Conservation (phyloP, 2,888 invertebrate species). For the Epinotia demarniana region DNA sequence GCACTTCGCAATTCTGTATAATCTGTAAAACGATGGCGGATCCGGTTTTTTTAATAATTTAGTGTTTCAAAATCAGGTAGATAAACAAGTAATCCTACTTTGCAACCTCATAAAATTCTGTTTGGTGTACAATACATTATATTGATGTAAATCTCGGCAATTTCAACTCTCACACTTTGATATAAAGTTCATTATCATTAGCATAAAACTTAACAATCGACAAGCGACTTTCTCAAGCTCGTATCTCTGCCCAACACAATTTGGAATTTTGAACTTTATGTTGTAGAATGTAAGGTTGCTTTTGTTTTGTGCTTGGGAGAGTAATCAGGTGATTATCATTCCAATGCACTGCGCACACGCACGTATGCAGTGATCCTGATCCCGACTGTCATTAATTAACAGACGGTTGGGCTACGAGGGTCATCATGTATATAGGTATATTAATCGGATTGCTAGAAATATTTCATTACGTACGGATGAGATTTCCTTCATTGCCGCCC, state of each 20-base stretch:
- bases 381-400: conserved; percentile 23
- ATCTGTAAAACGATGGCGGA: no score
- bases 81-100: no score
- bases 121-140: neutral
- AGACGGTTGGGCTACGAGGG: neutral
- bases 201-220: neutral
- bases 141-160: neutral
- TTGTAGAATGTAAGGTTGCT: neutral
- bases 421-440: neutral
- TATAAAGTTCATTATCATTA: neutral
- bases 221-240: neutral
- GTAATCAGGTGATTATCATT: conserved; percentile 10
- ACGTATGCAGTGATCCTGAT: neutral
- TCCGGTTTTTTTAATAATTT: no score
- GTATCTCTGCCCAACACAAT: neutral
- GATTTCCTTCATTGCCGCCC: no score
- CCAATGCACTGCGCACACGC: neutral
- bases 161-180: neutral
- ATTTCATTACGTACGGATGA: neutral
- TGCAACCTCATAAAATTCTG: neutral
- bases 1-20: no score
- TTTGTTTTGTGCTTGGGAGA: neutral
- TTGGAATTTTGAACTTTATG: neutral
- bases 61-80: no score
- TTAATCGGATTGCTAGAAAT: conserved; percentile 10